phyloP scores from a whole-genome alignment of 1,140 invertebrate species.

The Carcinoscorpius rotundicauda region DNA sequence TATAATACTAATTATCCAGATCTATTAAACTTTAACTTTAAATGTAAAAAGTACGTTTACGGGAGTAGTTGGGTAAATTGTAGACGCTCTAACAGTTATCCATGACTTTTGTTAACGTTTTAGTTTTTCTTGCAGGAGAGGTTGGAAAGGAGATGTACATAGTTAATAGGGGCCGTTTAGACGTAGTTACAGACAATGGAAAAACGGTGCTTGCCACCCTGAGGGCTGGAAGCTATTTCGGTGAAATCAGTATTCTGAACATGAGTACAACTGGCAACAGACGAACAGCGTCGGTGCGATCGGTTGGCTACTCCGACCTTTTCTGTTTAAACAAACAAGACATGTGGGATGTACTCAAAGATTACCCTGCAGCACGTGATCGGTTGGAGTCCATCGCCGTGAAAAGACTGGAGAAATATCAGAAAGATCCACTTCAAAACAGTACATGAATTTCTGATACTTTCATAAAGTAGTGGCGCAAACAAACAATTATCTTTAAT shows the following conservation, averaged over 20 bases:
- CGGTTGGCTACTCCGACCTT: slow-evolving; percentile 95
- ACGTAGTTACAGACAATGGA: slow-evolving; percentile 94
- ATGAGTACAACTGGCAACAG: slow-evolving; percentile 94
- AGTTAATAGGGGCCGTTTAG: slow-evolving; percentile 87
- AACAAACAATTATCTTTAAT: too few species aligned
- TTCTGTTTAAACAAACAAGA: slow-evolving; percentile 94
- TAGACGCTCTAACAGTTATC: too few species aligned
- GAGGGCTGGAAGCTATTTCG: slow-evolving; percentile 96
- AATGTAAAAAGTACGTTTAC: too few species aligned
- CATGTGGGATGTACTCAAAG: slow-evolving; percentile 98
- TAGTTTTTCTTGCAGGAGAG: slow-evolving; percentile 61
- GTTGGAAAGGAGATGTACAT: slow-evolving; percentile 99
- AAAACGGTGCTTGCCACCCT: slow-evolving; percentile 92
- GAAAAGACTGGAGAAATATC: slow-evolving; percentile 90
- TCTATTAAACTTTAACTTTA: too few species aligned
- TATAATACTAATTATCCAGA: too few species aligned
- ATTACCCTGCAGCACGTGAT: slow-evolving; percentile 91
- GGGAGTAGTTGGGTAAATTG: too few species aligned
- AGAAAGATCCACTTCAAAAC: slow-evolving; percentile 80
- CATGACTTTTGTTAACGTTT: slow-evolving; percentile 21
- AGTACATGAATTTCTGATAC: slow-evolving; percentile 40
- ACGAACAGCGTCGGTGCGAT: slow-evolving; percentile 88
- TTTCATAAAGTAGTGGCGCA: too few species aligned
- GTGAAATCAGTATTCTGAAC: slow-evolving; percentile 98
- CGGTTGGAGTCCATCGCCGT: slow-evolving; percentile 94